phyloP scores from a whole-genome alignment of 2,113 vertebrate species.

The Cinclus cinclus region DNA sequence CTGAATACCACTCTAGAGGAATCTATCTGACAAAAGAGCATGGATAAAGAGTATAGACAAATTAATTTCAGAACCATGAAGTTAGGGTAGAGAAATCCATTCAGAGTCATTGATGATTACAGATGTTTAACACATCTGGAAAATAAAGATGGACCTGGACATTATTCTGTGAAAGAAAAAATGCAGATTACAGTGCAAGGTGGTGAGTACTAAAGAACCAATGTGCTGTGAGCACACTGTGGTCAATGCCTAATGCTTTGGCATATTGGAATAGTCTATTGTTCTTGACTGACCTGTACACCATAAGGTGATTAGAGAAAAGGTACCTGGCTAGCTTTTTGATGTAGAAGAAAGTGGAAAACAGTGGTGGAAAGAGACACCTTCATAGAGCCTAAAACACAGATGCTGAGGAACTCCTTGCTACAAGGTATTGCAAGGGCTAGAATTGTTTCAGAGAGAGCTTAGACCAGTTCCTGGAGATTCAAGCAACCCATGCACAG shows the following conservation, averaged over 20 bases:
- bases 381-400: background rate
- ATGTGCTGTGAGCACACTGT: background rate
- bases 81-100: background rate
- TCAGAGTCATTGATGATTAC: background rate
- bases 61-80: conserved; percentile 37
- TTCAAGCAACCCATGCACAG: background rate
- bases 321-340: background rate
- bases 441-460: background rate
- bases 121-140: background rate
- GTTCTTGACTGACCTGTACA: background rate
- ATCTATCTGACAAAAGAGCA: background rate
- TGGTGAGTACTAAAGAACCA: background rate
- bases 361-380: background rate
- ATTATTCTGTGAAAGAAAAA: background rate
- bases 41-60: background rate
- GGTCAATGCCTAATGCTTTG: background rate
- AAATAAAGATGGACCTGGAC: background rate
- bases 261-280: background rate
- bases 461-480: background rate
- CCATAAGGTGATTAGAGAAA: background rate
- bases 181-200: background rate
- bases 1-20: background rate
- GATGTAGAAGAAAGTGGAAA: background rate
- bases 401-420: background rate
- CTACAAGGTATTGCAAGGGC: background rate